phyloP scores from a whole-genome alignment of 2,113 vertebrate genomes.

The Mastomys natalensis region DNA sequence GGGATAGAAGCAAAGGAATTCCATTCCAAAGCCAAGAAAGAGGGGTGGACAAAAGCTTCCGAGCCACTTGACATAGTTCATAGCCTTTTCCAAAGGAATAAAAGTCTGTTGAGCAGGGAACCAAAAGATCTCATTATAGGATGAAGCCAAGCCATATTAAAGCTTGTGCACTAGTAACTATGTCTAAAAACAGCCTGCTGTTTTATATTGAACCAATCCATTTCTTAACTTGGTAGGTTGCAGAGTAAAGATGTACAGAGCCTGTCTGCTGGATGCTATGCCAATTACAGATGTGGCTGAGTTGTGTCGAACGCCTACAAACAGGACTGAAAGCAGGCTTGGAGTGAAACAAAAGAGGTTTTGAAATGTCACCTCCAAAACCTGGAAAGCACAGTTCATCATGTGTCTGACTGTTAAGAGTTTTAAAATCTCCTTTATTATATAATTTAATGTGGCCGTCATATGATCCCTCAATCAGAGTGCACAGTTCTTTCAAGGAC shows the following conservation, averaged over 20 bases:
- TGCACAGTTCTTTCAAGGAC: constrained; percentile 86
- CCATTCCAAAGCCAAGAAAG: constrained; percentile 81
- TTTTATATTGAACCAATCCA: constrained; percentile 84
- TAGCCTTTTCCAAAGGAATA: constrained; percentile 83
- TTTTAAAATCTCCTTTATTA: constrained; percentile 83
- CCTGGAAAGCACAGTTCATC: constrained; percentile 75
- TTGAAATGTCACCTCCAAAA: constrained; percentile 79
- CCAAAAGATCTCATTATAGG: constrained; percentile 85
- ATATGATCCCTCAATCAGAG: constrained; percentile 82
- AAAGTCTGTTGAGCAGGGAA: constrained; percentile 82
- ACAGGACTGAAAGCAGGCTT: constrained; percentile 73
- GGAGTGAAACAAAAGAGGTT: constrained; percentile 74
- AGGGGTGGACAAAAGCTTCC: constrained; percentile 80
- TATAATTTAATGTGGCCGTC: constrained; percentile 84
- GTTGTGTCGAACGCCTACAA: constrained; percentile 76
- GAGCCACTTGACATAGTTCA: constrained; percentile 83
- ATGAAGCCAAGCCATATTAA: constrained; percentile 83
- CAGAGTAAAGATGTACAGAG: constrained; percentile 72
- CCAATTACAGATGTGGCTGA: constrained; percentile 77
- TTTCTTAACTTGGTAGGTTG: constrained; percentile 82
- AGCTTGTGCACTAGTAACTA: constrained; percentile 84
- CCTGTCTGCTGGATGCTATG: constrained; percentile 77
- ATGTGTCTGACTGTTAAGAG: constrained; percentile 77
- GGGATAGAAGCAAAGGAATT: constrained; percentile 81
- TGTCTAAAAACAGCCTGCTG: constrained; percentile 85